Evolutionary conservation across 2,888 invertebrate species (phyloP).

Genomic region (Tortricodes alternella): DNA sequence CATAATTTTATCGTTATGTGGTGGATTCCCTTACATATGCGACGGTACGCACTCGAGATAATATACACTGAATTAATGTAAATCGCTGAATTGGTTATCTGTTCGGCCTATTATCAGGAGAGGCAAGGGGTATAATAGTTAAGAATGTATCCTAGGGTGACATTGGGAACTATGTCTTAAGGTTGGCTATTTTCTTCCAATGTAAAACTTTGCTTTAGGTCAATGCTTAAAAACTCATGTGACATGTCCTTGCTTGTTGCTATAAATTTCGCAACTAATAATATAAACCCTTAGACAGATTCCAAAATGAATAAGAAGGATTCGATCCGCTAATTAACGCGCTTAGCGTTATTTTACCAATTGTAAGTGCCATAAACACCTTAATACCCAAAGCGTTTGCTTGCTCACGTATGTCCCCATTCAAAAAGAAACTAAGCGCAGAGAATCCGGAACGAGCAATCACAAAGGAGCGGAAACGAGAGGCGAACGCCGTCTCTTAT

Average conservation of each 20-base stretch:
- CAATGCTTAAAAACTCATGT: no score
- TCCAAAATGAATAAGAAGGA: neutral
- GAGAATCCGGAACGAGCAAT: slow-evolving; percentile 28
- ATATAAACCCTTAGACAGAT: no score
- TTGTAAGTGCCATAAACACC: slow-evolving; percentile 25
- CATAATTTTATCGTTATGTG: slow-evolving; percentile 78
- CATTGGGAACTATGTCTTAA: no score
- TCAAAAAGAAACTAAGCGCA: slow-evolving; percentile 29
- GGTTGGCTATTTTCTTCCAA: no score
- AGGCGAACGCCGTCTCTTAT: slow-evolving; percentile 24
- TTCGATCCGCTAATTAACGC: slow-evolving; percentile 14
- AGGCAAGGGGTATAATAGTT: neutral
- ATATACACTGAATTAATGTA: slow-evolving; percentile 27
- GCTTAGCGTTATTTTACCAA: slow-evolving; percentile 13
- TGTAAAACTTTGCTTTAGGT: no score
- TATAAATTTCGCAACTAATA: no score
- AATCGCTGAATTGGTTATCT: slow-evolving; percentile 21
- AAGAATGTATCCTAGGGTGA: no score
- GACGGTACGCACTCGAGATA: slow-evolving; percentile 22
- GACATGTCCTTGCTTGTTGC: no score
- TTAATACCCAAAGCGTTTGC: slow-evolving; percentile 28
- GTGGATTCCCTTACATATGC: slow-evolving; percentile 33
- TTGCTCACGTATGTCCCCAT: slow-evolving; percentile 27
- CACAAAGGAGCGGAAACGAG: slow-evolving; percentile 34
- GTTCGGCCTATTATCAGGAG: slow-evolving; percentile 16